Conservation (phyloP, 1,140 invertebrate genomes). For the Aradophagus sp. region DNA sequence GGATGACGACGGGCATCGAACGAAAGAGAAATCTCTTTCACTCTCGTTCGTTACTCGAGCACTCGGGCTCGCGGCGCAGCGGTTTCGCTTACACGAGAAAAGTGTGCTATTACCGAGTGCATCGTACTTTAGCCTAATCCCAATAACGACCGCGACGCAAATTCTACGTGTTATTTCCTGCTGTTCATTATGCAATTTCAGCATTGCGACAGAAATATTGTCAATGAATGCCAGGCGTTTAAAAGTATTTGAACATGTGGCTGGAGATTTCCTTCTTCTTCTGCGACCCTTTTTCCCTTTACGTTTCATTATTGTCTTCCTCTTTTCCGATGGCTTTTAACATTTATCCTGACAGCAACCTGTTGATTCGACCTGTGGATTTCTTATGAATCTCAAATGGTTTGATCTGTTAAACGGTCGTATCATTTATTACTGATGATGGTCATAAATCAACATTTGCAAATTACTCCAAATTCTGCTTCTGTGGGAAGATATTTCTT, state of each 20-base stretch:
- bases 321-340: too few relatives aligned
- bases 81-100: slow-evolving; percentile 53
- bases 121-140: slow-evolving; percentile 38
- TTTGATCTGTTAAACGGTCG: too few relatives aligned
- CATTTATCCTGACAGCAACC: background rate
- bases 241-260: too few relatives aligned
- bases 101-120: slow-evolving; percentile 41
- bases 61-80: slow-evolving; percentile 37
- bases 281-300: too few relatives aligned
- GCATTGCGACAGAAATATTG: background rate
- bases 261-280: background rate
- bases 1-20: slow-evolving; percentile 54
- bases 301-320: too few relatives aligned
- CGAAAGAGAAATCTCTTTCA: slow-evolving; percentile 70
- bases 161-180: slow-evolving; percentile 15
- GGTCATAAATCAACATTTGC: too few relatives aligned
- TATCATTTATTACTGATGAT: too few relatives aligned
- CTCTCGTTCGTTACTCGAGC: slow-evolving; percentile 62
- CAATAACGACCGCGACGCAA: slow-evolving; percentile 25
- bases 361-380: slow-evolving; percentile 27
- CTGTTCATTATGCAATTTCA: slow-evolving; percentile 28
- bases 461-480: too few relatives aligned
- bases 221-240: too few relatives aligned
- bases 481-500: too few relatives aligned
- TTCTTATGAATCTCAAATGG: too few relatives aligned